phyloP scores from a whole-genome alignment of 2,888 invertebrate species.

The Mythimna loreyi region DNA sequence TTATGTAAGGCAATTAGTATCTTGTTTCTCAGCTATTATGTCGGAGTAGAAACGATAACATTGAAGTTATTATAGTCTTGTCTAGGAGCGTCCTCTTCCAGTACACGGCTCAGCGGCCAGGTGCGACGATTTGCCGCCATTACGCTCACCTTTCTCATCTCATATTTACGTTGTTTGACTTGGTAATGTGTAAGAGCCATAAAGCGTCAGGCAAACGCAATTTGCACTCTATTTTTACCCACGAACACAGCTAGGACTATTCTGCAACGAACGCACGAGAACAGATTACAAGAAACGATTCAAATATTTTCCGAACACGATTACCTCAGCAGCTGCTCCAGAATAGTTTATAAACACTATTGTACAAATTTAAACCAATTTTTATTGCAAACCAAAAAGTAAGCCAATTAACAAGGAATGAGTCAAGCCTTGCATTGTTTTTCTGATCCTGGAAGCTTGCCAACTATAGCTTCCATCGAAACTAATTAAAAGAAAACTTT shows the following conservation, averaged over 20 bases:
- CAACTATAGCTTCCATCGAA: conserved; percentile 68
- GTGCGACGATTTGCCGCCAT: conserved; percentile 24
- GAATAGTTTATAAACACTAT: conserved; percentile 73
- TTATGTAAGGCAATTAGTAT: not conserved
- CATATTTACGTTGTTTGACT: conserved; percentile 35
- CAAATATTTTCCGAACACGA: conserved; percentile 58
- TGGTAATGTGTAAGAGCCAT: conserved; percentile 46
- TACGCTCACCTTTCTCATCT: conserved; percentile 37
- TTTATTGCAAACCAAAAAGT: conserved; percentile 82
- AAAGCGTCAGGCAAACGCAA: conserved; percentile 27
- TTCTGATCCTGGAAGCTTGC: conserved; percentile 75
- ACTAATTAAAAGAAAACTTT: conserved; percentile 72
- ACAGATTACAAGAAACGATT: conserved; percentile 46
- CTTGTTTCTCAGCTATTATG: conserved; percentile 4
- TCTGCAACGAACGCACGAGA: conserved; percentile 29
- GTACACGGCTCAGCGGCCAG: conserved; percentile 32
- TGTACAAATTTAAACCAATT: conserved; percentile 75
- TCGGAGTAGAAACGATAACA: conserved; percentile 1
- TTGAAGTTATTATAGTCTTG: conserved; percentile 25
- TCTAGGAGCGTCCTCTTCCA: conserved; percentile 14
- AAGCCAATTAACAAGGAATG: conserved; percentile 81
- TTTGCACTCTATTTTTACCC: conserved; percentile 52
- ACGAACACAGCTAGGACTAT: conserved; percentile 23
- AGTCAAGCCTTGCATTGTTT: conserved; percentile 79
- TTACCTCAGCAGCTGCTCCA: conserved; percentile 60